These are phyloP conservation scores for Omphaloscelis lunosa DNA, from an alignment of 2,888 invertebrate species.

Conservation along the genomic window DNA sequence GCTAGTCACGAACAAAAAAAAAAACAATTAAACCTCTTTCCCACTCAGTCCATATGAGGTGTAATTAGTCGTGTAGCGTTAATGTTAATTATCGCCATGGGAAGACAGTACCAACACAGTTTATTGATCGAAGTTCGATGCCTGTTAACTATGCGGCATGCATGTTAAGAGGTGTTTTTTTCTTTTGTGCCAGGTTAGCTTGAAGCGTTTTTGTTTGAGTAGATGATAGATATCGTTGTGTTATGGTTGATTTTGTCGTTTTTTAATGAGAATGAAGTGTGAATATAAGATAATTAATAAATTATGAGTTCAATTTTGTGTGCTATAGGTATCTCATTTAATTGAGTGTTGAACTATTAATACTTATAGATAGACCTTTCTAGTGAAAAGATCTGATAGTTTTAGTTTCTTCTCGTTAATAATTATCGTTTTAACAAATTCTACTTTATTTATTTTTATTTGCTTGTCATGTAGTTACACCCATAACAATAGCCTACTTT, in stretches of 20 bases:
- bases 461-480: neutral
- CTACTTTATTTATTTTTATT: neutral
- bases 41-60: slow-evolving; percentile 50
- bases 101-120: slow-evolving; percentile 69
- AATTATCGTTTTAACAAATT: too few relatives aligned
- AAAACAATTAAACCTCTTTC: slow-evolving; percentile 55
- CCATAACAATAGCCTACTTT: slow-evolving; percentile 12
- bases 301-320: neutral
- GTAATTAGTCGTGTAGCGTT: slow-evolving; percentile 72
- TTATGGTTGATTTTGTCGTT: slow-evolving; percentile 18
- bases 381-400: neutral
- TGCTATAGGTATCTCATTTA: neutral
- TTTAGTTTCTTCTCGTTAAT: neutral
- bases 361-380: too few relatives aligned
- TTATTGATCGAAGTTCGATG: slow-evolving; percentile 78
- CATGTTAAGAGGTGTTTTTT: slow-evolving; percentile 70
- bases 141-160: slow-evolving; percentile 70
- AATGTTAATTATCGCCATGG: slow-evolving; percentile 70
- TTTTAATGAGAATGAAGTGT: slow-evolving; percentile 25
- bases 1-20: slow-evolving; percentile 53
- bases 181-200: slow-evolving; percentile 57
- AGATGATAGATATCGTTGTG: slow-evolving; percentile 53
- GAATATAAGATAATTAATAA: slow-evolving; percentile 7
- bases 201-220: slow-evolving; percentile 53
- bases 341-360: neutral